Base-by-base conservation (phyloP, 2,113 vertebrate species). In the Eurypyga helias region DNA sequence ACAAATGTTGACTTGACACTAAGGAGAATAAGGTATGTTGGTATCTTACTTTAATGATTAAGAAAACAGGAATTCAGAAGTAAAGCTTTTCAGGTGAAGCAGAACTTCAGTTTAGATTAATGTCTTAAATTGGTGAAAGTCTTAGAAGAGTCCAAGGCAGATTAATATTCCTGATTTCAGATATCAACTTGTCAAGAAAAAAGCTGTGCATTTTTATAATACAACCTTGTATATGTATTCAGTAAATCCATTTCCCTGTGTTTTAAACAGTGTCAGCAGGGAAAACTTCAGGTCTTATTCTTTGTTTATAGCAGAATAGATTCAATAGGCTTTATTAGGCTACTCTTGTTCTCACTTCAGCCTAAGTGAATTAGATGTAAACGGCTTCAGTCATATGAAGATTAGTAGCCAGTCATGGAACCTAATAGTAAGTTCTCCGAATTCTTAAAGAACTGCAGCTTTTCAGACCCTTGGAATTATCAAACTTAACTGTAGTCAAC, bases 311-410 rank as follows among this genome's bases (percentile, higher is more conserved):
- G 62, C 26, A n/a, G 15, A 70, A 16, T 5, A 62, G 11, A 24
- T 66, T 6, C 3, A 45, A n/a, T 8, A 48, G 20, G 6, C 4
- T 38, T 70, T 61, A 29, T 45, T 26, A 76, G 26, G 3, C 17
- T 58, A 13, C 15, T 48, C 8, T 23, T 65, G 6, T 49, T 65
- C n/a, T 71, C 10, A 17, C 3, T 41, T 43, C 26, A 61, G 41
- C 60, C 13, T n/a, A 36, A 69, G 9, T 26, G 54, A 67, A 79
- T 57, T 10, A 90, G 45, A 72, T 49, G 7, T 3, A 92, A 84
- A 78, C 0, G 2, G 3, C 7, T 60, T 61, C 64, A 81, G 17
- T 38, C 24, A 29, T 65, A 14, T 2, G 1, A 12, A 73, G 7
- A 17, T 2, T 73, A 61, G 24, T 41, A 93, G 13, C 5, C 13